Evolutionary conservation across 1,140 invertebrate species (phyloP), one percentile per base, ranked within the genome.

Genomic region (Ridgeia piscesae): DNA sequence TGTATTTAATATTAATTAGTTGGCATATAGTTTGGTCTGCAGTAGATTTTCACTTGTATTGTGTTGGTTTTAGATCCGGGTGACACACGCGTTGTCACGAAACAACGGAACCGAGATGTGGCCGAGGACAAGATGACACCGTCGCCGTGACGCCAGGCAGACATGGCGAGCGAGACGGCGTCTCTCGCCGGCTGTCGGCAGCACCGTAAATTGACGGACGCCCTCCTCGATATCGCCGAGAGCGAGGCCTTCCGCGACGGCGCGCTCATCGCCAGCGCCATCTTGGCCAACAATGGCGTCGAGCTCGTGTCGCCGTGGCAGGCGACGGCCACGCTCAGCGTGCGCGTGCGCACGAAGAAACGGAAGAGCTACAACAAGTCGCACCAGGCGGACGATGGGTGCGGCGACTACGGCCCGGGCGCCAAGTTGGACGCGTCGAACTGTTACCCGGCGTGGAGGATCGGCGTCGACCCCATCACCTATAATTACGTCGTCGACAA

Each of bases 401-500:
- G 42, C 58, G 58, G 58, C 58, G 58, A 77, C 17, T 77, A 77
- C 89, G 89, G 34, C 17, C 27, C 34, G 17, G 14, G 17, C 4
- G 35, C 6, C 21, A 90, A 90, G 89, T 11, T 4, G 89, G 34
- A 90, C 89, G 17, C 89, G 89, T 90, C 35, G 34, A 90, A 21
- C n/a, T 27, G 35, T n/a, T 90, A 21, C n/a, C 89, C 89, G 34
- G 89, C 89, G 34, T 34, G 34, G 35, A 34, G 35, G 89, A 34
- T 90, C 34, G 89, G 89, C 8, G 89, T 90, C 8, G 89, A 90
- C 6, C 89, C 89, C 17, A 17, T 35, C 17, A 35, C 89, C 17
- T 90, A 90, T n/a, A 17, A 90, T 1, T 90, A 90, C 89, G 89
- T 90, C 89, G 34, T 42, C 89, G 35, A 90, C 6, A 90, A 90